Evolutionary conservation across 2,113 vertebrate genomes (phyloP), one percentile per base, ranked within the genome.

Genomic region (Ptyas mucosa): DNA sequence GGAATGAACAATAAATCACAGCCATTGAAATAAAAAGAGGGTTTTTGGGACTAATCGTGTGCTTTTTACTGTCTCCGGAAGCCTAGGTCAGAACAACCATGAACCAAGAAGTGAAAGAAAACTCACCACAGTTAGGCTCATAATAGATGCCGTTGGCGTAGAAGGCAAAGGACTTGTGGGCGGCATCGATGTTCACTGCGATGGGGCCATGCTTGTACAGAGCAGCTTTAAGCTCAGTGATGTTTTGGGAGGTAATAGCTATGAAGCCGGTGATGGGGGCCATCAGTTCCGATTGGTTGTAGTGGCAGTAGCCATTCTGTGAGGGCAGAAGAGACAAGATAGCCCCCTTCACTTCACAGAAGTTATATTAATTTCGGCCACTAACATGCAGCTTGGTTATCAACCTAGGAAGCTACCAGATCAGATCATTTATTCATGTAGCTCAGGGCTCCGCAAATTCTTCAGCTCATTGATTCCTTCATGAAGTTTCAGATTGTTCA

Each of bases 281-380:
- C 0, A 95, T 94, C 55, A 97, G 92, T 94, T 96, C 94, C 0
- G 97, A 98, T 9, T 95, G 12, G 92, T 98, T 97, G 85, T 96
- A 58, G 34, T 98, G 98, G 91, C 98, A 98, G 24, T 95, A 18
- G 93, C 98, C 97, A 86, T 98, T 98, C 98, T 98, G 94, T 4
- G 1, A 24, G 12, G 29, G 1, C 29, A 15, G 3, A 15, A 8
- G 0, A 15, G 2, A 14, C 6, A 43, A 23, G 6, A 6, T n/a
- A 58, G 2, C 14, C 14, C 2, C 6, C 0, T 39, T 64, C 46
- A 29, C 0, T 51, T 23, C 2, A n/a, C 49, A n/a, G 39, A 81
- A 55, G 26, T 18, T 61, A 20, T 2, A 55, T 3, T 57, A n/a
- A 12, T 18, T 34, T n/a, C 39, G 46, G 0, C 2, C 23, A 34